Conservation (phyloP, 2,888 invertebrate genomes). For the Cataglyphis livida region DNA sequence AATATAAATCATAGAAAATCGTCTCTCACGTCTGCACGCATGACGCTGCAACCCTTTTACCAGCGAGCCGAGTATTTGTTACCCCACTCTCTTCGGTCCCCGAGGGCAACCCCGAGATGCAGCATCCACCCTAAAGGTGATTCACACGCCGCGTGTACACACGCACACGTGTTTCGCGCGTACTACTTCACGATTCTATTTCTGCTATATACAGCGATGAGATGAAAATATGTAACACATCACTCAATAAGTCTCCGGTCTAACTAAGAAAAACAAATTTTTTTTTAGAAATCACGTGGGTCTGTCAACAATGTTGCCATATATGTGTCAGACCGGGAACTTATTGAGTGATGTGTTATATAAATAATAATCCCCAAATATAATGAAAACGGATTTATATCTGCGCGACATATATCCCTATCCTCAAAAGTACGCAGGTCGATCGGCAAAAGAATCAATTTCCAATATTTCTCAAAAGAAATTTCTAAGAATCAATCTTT, state of each 20-base stretch:
- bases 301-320: too few relatives aligned
- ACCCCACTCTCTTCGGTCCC: slow-evolving; percentile 66
- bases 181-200: slow-evolving; percentile 56
- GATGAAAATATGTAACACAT: not conserved
- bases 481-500: too few relatives aligned
- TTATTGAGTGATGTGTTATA: not conserved
- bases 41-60: slow-evolving; percentile 60
- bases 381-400: not conserved
- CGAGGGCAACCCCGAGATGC: slow-evolving; percentile 63
- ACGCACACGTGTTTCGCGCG: slow-evolving; percentile 32
- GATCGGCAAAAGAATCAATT: not conserved
- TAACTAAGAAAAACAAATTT: too few relatives aligned
- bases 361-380: not conserved
- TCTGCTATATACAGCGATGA: slow-evolving; percentile 47
- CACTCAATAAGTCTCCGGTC: too few relatives aligned
- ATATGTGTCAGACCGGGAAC: too few relatives aligned
- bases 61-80: slow-evolving; percentile 61
- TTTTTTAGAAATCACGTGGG: too few relatives aligned
- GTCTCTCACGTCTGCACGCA: not conserved
- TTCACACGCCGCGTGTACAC: slow-evolving; percentile 69
- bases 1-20: slow-evolving; percentile 1
- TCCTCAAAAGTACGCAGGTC: too few relatives aligned
- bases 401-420: not conserved
- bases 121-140: slow-evolving; percentile 73
- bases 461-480: too few relatives aligned